phyloP scores from a whole-genome alignment of 64 coral and sea anemone species.

The Pocillopora damicornis region DNA sequence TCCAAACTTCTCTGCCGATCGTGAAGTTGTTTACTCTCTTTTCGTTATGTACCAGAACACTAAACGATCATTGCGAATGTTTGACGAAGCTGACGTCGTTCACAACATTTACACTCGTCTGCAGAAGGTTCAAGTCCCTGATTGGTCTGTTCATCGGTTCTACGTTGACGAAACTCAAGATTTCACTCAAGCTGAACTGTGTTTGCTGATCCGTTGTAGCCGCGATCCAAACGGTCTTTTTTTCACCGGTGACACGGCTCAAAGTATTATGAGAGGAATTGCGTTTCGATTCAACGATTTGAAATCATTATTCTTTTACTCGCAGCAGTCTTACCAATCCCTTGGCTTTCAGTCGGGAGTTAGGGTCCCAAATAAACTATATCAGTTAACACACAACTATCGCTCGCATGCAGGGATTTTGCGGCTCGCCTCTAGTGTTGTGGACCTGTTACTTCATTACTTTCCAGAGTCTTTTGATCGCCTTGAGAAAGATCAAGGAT shows the following conservation, averaged over 20 bases:
- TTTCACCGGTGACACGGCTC: conserved; percentile 84
- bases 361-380: conserved; percentile 70
- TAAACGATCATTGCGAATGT: conserved; percentile 66
- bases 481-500: conserved; percentile 74
- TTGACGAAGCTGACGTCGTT: conserved; percentile 92
- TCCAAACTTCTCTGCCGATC: conserved; percentile 84
- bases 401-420: conserved; percentile 92
- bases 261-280: conserved; percentile 95
- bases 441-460: conserved; percentile 64
- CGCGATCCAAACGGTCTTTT: conserved; percentile 76
- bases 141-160: conserved; percentile 86
- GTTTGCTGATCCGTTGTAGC: conserved; percentile 66
- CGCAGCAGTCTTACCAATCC: conserved; percentile 21
- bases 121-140: conserved; percentile 34
- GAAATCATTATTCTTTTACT: conserved; percentile 67
- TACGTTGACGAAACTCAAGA: conserved; percentile 92
- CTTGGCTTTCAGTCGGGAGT: conserved; percentile 25
- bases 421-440: conserved; percentile 77
- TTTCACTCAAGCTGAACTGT: conserved; percentile 81
- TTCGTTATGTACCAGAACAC: conserved; percentile 76
- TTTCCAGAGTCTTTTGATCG: conserved; percentile 93
- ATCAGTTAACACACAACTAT: conserved; percentile 94
- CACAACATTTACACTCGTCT: conserved; percentile 64
- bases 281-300: conserved; percentile 95
- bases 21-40: conserved; percentile 64